These are phyloP conservation scores for Pachyseris speciosa DNA, from an alignment of 64 coral and sea anemone genomes.

Conservation along the genomic window DNA sequence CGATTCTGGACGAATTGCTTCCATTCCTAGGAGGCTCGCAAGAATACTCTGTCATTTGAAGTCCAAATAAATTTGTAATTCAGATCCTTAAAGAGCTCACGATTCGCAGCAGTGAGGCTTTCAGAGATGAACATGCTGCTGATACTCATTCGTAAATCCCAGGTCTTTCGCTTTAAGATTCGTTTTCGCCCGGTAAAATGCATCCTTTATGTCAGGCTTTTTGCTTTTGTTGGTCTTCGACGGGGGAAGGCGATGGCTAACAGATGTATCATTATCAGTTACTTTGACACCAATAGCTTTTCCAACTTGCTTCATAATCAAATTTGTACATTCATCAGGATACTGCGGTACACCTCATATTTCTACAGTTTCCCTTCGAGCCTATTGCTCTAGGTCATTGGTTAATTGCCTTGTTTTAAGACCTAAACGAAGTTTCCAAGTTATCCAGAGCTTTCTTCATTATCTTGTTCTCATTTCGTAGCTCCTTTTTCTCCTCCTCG, in stretches of 20 bases:
- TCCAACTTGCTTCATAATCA: not conserved
- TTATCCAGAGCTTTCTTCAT: too few species aligned
- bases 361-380: too few species aligned
- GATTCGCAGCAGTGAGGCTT: not conserved
- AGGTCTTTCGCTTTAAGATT: not conserved
- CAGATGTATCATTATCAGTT: not conserved
- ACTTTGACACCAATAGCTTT: slow-evolving; percentile 2
- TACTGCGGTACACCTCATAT: too few species aligned
- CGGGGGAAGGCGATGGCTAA: slow-evolving; percentile 6
- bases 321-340: too few species aligned
- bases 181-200: not conserved
- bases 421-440: too few species aligned
- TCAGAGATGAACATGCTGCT: slow-evolving; percentile 10
- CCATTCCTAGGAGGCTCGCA: not conserved
- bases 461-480: too few species aligned
- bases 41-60: not conserved
- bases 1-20: slow-evolving; percentile 66
- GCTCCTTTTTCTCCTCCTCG: too few species aligned
- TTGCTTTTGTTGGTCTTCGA: not conserved
- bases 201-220: not conserved
- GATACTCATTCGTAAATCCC: not conserved
- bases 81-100: slow-evolving; percentile 20
- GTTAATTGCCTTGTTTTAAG: too few species aligned
- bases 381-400: too few species aligned
- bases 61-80: slow-evolving; percentile 20